Percentiles rank a stretch among this genome's conserved stretches.
These are phyloP conservation scores for Drosophila differens DNA, from an alignment of 2,888 invertebrate species.

Conservation along the genomic window DNA sequence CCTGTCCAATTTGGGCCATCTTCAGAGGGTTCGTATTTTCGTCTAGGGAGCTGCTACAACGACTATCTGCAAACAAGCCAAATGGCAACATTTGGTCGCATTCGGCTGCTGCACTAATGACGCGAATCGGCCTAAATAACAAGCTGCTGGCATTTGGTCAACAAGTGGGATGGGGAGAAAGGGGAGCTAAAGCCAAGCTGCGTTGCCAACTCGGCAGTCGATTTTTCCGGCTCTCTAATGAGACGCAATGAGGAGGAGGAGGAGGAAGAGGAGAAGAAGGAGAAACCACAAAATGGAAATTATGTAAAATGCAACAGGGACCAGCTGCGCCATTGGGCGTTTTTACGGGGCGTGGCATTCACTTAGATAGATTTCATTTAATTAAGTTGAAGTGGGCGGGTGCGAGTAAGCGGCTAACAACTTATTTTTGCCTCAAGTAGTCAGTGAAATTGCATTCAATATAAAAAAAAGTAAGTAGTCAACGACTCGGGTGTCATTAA, in stretches of 20 bases:
- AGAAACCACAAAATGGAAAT: slow-evolving; percentile 62
- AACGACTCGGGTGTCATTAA: slow-evolving; percentile 21
- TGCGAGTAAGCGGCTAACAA: neutral
- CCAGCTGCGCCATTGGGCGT: slow-evolving; percentile 38
- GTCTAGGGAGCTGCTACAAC: slow-evolving; percentile 19
- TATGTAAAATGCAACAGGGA: slow-evolving; percentile 62
- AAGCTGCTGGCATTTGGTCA: slow-evolving; percentile 73
- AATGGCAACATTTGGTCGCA: slow-evolving; percentile 57
- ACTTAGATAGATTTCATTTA: slow-evolving; percentile 60
- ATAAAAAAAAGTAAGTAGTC: neutral
- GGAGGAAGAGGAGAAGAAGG: neutral
- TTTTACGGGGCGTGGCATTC: slow-evolving; percentile 40
- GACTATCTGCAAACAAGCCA: slow-evolving; percentile 13
- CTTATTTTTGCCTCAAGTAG: neutral
- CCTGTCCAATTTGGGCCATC: slow-evolving; percentile 29
- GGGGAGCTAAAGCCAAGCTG: slow-evolving; percentile 14
- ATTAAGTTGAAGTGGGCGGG: slow-evolving; percentile 55
- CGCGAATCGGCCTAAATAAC: slow-evolving; percentile 75
- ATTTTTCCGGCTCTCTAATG: slow-evolving; percentile 58
- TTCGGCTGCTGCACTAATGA: slow-evolving; percentile 67
- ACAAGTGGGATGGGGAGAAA: slow-evolving; percentile 30
- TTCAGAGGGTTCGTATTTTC: neutral
- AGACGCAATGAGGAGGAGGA: slow-evolving; percentile 55
- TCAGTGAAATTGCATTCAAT: neutral
- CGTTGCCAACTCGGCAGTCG: slow-evolving; percentile 55